Evolutionary conservation across 2,113 vertebrate species (phyloP).

Genomic region (Ondatra zibethicus): DNA sequence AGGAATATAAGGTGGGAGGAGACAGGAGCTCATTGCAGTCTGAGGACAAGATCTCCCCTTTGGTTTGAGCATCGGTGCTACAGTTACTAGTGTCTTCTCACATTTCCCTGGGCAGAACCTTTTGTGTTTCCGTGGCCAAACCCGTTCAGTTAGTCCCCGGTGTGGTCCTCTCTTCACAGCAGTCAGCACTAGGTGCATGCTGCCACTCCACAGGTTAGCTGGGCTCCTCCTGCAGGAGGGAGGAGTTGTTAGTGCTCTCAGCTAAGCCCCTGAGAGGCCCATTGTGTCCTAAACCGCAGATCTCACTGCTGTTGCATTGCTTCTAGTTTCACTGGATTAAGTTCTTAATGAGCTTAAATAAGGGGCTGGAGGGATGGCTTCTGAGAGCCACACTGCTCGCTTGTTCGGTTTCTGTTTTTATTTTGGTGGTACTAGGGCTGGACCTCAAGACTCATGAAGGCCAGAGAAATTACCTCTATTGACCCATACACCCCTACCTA

Average conservation of each 20-base stretch:
- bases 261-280: background rate
- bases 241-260: background rate
- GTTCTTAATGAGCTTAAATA: constrained; percentile 16
- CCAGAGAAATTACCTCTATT: background rate
- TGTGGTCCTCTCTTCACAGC: constrained; percentile 29
- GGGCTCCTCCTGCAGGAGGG: background rate
- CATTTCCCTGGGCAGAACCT: constrained; percentile 23
- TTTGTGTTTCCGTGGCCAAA: constrained; percentile 56
- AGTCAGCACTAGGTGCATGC: constrained; percentile 44
- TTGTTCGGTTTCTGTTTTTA: background rate
- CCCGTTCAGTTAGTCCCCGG: constrained; percentile 31
- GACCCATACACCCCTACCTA: background rate
- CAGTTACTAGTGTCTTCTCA: background rate
- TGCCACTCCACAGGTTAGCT: background rate
- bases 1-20: too few relatives aligned
- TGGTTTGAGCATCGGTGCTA: too few relatives aligned
- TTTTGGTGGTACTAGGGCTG: background rate
- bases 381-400: background rate
- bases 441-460: background rate
- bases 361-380: background rate
- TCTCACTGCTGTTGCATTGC: background rate
- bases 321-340: background rate
- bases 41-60: too few relatives aligned
- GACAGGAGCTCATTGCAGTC: too few relatives aligned
- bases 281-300: background rate